These are phyloP conservation scores for Dolichomitus sp. DNA, from an alignment of 2,888 invertebrate species.

Conservation along the genomic window DNA sequence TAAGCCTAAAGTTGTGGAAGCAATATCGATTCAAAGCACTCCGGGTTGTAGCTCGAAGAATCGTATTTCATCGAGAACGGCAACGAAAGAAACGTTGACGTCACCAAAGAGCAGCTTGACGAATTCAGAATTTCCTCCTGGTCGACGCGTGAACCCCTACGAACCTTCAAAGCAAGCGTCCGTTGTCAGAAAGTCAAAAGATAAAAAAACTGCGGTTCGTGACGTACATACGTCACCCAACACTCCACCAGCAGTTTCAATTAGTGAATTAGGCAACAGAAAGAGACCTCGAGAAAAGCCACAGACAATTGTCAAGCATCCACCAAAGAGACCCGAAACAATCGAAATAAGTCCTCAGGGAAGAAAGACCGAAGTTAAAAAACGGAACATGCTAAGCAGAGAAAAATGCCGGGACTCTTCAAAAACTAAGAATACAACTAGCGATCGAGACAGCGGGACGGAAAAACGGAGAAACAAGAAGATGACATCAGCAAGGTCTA, in stretches of 20 bases:
- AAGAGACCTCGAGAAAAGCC: conserved; percentile 79
- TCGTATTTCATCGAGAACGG: conserved; percentile 74
- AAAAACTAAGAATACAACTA: conserved; percentile 58
- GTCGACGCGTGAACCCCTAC: conserved; percentile 8
- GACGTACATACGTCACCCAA: conserved; percentile 59
- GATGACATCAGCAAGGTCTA: conserved; percentile 28
- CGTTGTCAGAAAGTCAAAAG: conserved; percentile 30
- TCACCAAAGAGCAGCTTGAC: conserved; percentile 63
- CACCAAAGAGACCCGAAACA: conserved; percentile 73
- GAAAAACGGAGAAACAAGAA: conserved; percentile 70
- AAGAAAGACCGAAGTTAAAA: conserved; percentile 65
- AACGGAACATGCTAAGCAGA: conserved; percentile 57
- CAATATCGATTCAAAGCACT: conserved; percentile 86
- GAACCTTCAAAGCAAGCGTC: conserved; percentile 45
- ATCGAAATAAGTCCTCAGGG: conserved; percentile 69
- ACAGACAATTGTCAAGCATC: conserved; percentile 81
- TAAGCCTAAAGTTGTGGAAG: conserved; percentile 78
- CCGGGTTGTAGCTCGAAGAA: conserved; percentile 83
- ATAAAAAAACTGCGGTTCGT: conserved; percentile 53
- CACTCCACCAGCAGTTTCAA: conserved; percentile 21
- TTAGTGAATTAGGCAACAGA: conserved; percentile 72
- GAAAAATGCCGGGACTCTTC: conserved; percentile 62
- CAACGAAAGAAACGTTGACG: conserved; percentile 21
- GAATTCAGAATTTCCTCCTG: conserved; percentile 21
- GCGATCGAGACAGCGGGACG: conserved; percentile 64